Conservation (phyloP, 1,140 invertebrate genomes). For the Coelopa frigida region DNA sequence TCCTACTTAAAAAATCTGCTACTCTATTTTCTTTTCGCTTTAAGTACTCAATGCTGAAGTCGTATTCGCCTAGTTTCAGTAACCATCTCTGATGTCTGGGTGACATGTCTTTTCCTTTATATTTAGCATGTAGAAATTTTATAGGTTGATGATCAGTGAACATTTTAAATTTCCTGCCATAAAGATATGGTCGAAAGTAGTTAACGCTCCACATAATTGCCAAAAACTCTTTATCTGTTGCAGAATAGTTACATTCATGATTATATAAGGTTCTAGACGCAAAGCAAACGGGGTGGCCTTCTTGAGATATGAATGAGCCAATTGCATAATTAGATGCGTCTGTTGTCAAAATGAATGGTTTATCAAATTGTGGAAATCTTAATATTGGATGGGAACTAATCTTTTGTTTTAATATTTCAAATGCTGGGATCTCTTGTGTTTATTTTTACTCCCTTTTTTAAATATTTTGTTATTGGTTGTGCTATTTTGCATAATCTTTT, state of each 20-base stretch:
- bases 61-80: slow-evolving; percentile 12
- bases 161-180: slow-evolving; percentile 6
- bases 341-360: slow-evolving; percentile 26
- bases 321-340: slow-evolving; percentile 19
- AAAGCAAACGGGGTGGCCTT: slow-evolving; percentile 7
- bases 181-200: slow-evolving; percentile 8
- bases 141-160: not conserved
- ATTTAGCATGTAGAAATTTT: slow-evolving; percentile 4
- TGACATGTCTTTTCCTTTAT: slow-evolving; percentile 1
- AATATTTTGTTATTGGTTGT: slow-evolving; percentile 23
- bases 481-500: slow-evolving; percentile 20
- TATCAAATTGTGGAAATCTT: slow-evolving; percentile 21
- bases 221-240: slow-evolving; percentile 5
- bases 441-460: slow-evolving; percentile 6
- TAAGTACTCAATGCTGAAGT: slow-evolving; percentile 4
- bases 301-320: slow-evolving; percentile 16
- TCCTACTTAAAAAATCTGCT: slow-evolving; percentile 7
- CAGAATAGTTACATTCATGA: slow-evolving; percentile 5
- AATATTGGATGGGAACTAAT: slow-evolving; percentile 10
- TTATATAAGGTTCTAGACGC: slow-evolving; percentile 5
- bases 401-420: slow-evolving; percentile 10
- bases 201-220: slow-evolving; percentile 6
- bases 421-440: slow-evolving; percentile 5
- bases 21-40: slow-evolving; percentile 7
- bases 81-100: slow-evolving; percentile 6